A percentile compares a stretch with the other conserved stretches of the same genome.
phyloP scores from a whole-genome alignment of 2,888 invertebrate genomes.

The Nephrotoma guestfalica region DNA sequence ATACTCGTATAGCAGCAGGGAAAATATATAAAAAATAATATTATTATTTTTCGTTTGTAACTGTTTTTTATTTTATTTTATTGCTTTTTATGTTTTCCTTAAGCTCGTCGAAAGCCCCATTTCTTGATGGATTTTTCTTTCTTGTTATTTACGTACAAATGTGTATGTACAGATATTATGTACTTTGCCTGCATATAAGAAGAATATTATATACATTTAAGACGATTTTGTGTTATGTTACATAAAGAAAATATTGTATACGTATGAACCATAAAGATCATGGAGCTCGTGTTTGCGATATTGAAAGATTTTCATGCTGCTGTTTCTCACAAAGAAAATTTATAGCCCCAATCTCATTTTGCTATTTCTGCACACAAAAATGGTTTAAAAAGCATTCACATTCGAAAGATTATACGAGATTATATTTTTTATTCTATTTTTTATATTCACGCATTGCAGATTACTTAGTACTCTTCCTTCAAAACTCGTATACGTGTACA shows the following conservation, averaged over 20 bases:
- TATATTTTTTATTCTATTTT: background rate
- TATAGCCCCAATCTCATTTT: background rate
- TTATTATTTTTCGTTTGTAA: background rate
- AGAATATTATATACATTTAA: background rate
- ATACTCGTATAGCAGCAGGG: background rate
- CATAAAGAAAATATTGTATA: background rate
- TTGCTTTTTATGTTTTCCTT: background rate
- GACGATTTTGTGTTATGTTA: background rate
- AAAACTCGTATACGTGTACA: no score
- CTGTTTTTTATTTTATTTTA: background rate
- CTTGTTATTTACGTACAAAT: background rate
- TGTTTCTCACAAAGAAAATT: background rate
- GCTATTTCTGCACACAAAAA: background rate
- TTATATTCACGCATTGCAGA: background rate
- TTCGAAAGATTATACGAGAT: background rate
- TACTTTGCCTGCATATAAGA: background rate
- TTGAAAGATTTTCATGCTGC: background rate
- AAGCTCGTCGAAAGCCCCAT: slow-evolving; percentile 2
- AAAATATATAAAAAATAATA: background rate
- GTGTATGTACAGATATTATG: background rate
- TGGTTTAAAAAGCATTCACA: background rate
- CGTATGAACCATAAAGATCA: background rate
- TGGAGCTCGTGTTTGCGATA: background rate
- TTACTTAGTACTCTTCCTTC: background rate
- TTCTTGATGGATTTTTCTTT: slow-evolving; percentile 1